A percentile compares a stretch with the other conserved stretches of the same genome.
Conservation (phyloP, 2,888 invertebrate genomes). For the Callyntrura guangdongensis region DNA sequence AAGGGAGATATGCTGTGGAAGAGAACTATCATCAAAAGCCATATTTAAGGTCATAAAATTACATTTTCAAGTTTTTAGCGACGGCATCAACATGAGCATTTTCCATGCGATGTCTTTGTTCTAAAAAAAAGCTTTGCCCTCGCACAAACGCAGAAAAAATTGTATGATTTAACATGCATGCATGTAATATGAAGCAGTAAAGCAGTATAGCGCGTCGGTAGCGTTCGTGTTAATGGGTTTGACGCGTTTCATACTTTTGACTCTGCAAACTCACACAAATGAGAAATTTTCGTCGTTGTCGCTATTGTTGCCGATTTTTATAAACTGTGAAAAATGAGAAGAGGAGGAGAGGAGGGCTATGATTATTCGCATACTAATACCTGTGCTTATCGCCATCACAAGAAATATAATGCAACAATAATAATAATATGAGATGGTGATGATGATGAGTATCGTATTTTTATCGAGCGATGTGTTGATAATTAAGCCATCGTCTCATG, state of each 20-base stretch:
- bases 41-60: conserved; percentile 76
- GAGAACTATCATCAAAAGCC: conserved; percentile 43
- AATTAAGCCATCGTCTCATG: conserved; percentile 78
- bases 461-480: conserved; percentile 67
- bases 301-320: conserved; percentile 76
- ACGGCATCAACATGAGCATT: conserved; percentile 74
- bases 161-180: conserved; percentile 14
- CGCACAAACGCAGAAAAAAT: conserved; percentile 23
- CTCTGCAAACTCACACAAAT: conserved; percentile 65
- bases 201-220: conserved; percentile 55
- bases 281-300: conserved; percentile 75
- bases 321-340: conserved; percentile 63
- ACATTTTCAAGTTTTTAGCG: conserved; percentile 58
- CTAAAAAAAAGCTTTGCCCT: conserved; percentile 13
- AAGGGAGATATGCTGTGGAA: conserved; percentile 57
- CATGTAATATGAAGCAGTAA: conserved; percentile 34
- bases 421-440: conserved; percentile 51
- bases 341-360: conserved; percentile 60
- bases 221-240: conserved; percentile 75
- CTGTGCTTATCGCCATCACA: conserved; percentile 70
- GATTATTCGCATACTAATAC: conserved; percentile 74
- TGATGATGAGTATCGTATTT: conserved; percentile 66
- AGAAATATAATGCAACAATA: conserved; percentile 42
- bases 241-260: conserved; percentile 52
- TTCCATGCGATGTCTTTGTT: conserved; percentile 78